phyloP scores from a whole-genome alignment of 64 coral and sea anemone genomes.

The Actinia equina region DNA sequence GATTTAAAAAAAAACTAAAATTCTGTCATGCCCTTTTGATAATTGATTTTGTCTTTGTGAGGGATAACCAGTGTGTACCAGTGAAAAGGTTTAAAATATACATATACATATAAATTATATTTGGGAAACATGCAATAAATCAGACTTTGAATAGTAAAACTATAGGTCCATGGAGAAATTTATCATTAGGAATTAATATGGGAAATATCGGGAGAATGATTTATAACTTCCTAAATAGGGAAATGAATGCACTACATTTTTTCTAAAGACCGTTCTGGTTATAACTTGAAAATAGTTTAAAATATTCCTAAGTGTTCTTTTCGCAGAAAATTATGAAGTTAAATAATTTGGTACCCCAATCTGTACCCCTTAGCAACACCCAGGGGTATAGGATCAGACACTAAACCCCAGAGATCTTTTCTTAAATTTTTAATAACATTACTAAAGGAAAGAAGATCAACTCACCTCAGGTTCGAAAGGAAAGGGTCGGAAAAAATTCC shows the following conservation, averaged over 20 bases:
- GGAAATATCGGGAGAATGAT: no score
- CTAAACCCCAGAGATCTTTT: not conserved
- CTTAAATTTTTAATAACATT: not conserved
- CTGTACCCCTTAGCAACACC: constrained; percentile 13
- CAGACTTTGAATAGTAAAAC: no score
- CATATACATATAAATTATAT: no score
- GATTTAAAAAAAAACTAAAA: no score
- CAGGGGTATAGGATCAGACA: not conserved
- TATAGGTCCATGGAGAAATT: no score
- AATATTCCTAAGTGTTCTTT: not conserved
- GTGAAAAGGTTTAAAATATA: no score
- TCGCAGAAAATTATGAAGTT: not conserved
- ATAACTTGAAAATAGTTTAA: not conserved
- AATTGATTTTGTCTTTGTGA: no score
- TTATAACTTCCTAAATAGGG: no score
- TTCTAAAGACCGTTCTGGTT: not conserved
- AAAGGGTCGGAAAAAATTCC: constrained; percentile 82
- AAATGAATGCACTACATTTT: not conserved
- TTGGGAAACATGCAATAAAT: no score
- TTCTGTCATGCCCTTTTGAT: no score
- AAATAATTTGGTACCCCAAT: constrained; percentile 8
- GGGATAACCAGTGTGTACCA: no score
- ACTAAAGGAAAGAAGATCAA: not conserved
- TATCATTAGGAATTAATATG: no score
- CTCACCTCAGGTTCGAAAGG: constrained; percentile 75